These are phyloP conservation scores for Lomographa bimaculata DNA, from an alignment of 2,888 invertebrate genomes.

Conservation along the genomic window DNA sequence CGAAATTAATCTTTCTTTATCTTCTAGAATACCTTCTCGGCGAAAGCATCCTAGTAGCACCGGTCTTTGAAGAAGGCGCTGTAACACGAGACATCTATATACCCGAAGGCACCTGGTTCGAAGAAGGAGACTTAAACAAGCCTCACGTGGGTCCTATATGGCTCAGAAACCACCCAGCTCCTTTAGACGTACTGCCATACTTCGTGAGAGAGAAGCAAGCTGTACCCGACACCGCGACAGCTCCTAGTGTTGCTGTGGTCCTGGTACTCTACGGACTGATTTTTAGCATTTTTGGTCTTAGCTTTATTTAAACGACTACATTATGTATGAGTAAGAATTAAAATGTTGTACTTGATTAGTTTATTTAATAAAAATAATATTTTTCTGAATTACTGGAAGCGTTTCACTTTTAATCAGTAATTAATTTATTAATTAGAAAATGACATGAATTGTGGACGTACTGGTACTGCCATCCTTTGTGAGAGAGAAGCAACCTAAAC, in stretches of 20 bases:
- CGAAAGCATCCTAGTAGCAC: slow-evolving; percentile 90
- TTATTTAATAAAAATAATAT: too few relatives aligned
- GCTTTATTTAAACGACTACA: too few relatives aligned
- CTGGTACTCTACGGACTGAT: slow-evolving; percentile 47
- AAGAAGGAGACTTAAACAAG: slow-evolving; percentile 75
- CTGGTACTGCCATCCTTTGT: slow-evolving; percentile 88
- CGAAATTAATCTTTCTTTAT: too few relatives aligned
- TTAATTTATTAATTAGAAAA: too few relatives aligned
- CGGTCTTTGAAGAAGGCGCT: slow-evolving; percentile 86
- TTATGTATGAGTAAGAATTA: too few relatives aligned
- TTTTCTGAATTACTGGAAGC: too few relatives aligned
- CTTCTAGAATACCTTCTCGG: slow-evolving; percentile 90
- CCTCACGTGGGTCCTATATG: slow-evolving; percentile 83
- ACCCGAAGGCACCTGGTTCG: slow-evolving; percentile 89
- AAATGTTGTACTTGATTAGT: too few relatives aligned
- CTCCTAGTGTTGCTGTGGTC: slow-evolving; percentile 36
- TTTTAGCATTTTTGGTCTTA: slow-evolving; percentile 32
- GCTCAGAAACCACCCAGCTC: slow-evolving; percentile 86
- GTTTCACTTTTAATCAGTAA: too few relatives aligned
- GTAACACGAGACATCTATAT: slow-evolving; percentile 88
- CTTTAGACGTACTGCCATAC: slow-evolving; percentile 87
- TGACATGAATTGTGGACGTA: too few relatives aligned
- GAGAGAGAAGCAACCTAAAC: slow-evolving; percentile 31
- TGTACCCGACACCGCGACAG: slow-evolving; percentile 34
- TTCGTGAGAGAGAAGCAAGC: slow-evolving; percentile 69